Evolutionary conservation across 2,888 invertebrate species (phyloP), one percentile per base, ranked within the genome.

Genomic region (Spodoptera littoralis): DNA sequence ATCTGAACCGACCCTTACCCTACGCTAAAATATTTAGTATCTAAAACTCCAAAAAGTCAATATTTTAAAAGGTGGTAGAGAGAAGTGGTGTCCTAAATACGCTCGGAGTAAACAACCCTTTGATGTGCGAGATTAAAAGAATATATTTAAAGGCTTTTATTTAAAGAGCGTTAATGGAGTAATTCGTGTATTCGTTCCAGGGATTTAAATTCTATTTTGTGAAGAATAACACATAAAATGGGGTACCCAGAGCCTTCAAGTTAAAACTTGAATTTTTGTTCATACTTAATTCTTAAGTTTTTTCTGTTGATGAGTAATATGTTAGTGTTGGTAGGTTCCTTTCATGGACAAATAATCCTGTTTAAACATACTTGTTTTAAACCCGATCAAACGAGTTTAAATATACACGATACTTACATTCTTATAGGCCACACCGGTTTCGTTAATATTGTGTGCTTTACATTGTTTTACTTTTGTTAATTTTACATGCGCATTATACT

Each of bases 321-420:
- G 36, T 36, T 36, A 36, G 36, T 55, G 50, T 48, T 51, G 30
- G 49, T 74, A 60, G 48, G 60, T 58, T 65, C 46, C 42, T 62
- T 70, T 77, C 57, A 68, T 70, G 63, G 62, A 52, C 66, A 67
- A 72, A 70, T 62, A 70, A 76, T 62, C 73, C 67, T 66, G 64
- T 78, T 75, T 59, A 64, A 70, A 69, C 13, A 68, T 71, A 75
- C 73, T 70, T 57, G 73, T 68, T 73, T 61, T 58, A 60, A 75
- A 62, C 57, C 41, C 60, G 65, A 70, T 63, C 56, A 65, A 77
- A 70, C 77, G 44, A 74, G 74, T 77, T 77, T 67, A 61, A 69
- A 65, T 55, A 70, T 47, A 65, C 52, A 57, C 24, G 60, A 58
- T 67, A 60, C 57, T 60, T 60, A 60, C 63, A 65, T 70, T 77